These are phyloP conservation scores for Tylochromis polylepis DNA, from an alignment of 2,113 vertebrate species.

Conservation along the genomic window DNA sequence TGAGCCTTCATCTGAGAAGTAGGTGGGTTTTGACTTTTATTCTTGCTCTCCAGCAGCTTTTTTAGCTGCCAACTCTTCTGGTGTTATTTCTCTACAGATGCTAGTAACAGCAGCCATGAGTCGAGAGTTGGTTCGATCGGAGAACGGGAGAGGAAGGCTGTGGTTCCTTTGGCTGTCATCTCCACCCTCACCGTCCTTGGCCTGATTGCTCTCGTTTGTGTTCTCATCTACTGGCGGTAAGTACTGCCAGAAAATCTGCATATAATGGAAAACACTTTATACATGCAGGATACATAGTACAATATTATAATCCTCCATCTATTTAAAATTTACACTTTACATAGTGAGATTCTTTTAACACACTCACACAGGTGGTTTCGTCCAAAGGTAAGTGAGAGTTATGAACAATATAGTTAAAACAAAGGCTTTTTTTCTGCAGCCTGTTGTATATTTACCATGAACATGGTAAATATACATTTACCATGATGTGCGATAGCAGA, in stretches of 20 bases:
- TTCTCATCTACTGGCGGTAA: slow-evolving; percentile 98
- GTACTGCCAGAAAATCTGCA: background rate
- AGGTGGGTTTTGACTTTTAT: slow-evolving; percentile 24
- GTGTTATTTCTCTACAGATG: slow-evolving; percentile 73
- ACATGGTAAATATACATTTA: background rate
- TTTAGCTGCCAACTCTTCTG: background rate
- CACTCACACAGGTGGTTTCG: background rate
- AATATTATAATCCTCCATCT: background rate
- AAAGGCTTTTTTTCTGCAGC: background rate
- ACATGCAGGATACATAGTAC: background rate
- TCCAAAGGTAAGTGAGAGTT: background rate
- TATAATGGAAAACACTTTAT: background rate
- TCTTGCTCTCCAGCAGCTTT: slow-evolving; percentile 40
- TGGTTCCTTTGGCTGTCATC: slow-evolving; percentile 91
- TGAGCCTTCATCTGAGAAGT: background rate
- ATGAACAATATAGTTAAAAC: background rate
- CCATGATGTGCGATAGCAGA: background rate
- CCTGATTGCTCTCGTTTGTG: slow-evolving; percentile 88
- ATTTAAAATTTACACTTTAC: background rate
- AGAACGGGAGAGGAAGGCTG: slow-evolving; percentile 83
- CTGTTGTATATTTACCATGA: background rate
- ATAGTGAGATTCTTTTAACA: background rate
- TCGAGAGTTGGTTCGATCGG: slow-evolving; percentile 86
- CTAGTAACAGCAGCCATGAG: slow-evolving; percentile 97
- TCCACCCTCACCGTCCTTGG: slow-evolving; percentile 91